phyloP scores from a whole-genome alignment of 2,888 invertebrate genomes.

The Mythimna albipuncta region DNA sequence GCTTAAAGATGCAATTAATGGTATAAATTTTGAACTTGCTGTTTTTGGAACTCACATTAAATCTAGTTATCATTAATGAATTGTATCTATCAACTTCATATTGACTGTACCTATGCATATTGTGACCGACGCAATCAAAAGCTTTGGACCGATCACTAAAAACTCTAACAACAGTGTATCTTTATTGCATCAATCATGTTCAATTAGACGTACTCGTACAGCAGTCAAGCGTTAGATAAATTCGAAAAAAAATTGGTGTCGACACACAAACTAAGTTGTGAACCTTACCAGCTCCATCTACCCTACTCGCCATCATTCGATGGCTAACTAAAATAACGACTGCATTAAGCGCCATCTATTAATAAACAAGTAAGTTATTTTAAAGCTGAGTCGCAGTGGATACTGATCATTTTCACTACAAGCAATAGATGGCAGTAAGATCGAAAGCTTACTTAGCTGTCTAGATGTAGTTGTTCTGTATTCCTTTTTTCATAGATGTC shows the following conservation, averaged over 20 bases:
- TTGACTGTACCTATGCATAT: neutral
- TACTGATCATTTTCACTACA: neutral
- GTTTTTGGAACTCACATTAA: neutral
- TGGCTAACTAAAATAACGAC: neutral
- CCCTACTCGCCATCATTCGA: no score
- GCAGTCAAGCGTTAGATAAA: constrained; percentile 7
- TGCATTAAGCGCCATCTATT: constrained; percentile 38
- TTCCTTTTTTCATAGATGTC: constrained; percentile 4
- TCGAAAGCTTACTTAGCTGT: neutral
- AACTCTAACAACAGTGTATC: constrained; percentile 14
- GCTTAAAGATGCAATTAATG: neutral
- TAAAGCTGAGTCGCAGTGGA: no score
- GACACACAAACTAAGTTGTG: neutral
- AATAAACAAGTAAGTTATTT: neutral
- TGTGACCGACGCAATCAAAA: constrained; percentile 35
- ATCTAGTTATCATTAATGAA: neutral
- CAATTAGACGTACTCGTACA: constrained; percentile 23
- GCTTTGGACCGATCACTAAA: constrained; percentile 29
- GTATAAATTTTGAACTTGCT: neutral
- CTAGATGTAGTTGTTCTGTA: neutral
- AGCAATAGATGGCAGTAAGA: constrained; percentile 25
- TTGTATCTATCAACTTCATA: neutral
- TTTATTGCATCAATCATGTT: constrained; percentile 36
- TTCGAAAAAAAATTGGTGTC: neutral
- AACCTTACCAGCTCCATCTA: constrained; percentile 33